phyloP scores from a whole-genome alignment of 2,888 invertebrate species.

The Acanthococcus lagerstroemiae region DNA sequence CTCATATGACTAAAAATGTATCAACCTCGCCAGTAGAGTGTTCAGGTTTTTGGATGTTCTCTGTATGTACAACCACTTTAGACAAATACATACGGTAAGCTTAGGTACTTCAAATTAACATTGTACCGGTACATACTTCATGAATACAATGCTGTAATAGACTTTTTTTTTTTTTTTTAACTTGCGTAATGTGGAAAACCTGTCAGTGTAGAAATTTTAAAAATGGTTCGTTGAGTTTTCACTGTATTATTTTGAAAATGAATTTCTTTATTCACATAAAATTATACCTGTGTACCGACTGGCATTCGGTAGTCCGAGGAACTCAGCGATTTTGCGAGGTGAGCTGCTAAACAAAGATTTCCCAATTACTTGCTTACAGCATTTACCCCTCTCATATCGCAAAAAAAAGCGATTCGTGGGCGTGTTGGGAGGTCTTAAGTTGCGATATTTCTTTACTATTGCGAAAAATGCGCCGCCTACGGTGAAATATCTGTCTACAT shows the following conservation, averaged over 20 bases:
- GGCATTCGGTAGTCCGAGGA: neutral
- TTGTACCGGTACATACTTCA: too few species aligned
- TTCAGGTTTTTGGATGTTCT: too few species aligned
- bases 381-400: neutral
- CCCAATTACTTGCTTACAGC: neutral
- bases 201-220: too few species aligned
- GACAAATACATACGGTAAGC: too few species aligned
- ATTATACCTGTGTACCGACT: neutral
- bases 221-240: too few species aligned
- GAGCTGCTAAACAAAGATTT: neutral
- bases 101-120: too few species aligned
- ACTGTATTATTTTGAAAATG: neutral
- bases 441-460: neutral
- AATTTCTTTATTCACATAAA: neutral
- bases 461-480: neutral
- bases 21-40: too few species aligned
- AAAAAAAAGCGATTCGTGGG: neutral
- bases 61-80: too few species aligned
- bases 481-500: neutral
- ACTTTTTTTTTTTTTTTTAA: too few species aligned
- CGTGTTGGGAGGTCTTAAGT: neutral
- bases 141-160: too few species aligned
- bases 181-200: too few species aligned
- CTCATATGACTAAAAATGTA: too few species aligned
- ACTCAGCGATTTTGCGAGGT: neutral